Evolutionary conservation across 2,797 vertebrate species (phyloP), one percentile per base, ranked within the genome.

Genomic region (Mus caroli): DNA sequence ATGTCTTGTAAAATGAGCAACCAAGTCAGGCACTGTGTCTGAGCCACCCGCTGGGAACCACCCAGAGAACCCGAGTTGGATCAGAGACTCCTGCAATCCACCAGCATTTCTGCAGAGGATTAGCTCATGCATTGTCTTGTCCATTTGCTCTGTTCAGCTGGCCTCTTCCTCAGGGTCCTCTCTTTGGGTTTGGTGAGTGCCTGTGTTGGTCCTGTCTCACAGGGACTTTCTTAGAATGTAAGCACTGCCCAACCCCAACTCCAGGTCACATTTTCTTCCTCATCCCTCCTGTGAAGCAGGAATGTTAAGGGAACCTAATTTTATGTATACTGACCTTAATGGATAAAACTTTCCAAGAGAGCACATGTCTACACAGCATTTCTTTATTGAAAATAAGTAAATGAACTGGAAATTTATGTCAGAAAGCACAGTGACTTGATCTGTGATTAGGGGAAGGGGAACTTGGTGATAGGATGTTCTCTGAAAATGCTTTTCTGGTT

Each of bases 401-500:
- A 56, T 37, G 58, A 24, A 54, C 46, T 34, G 64, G 40, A 77
- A 89, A 79, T 91, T 20, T 31, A 94, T 78, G 80, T 95, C 84
- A 71, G 34, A 56, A 19, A 85, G 82, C 79, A 34, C 71, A 7
- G 15, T 40, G 69, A 24, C 34, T 19, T 52, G 19, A 54, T 14
- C 43, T 34, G 28, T 43, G 50, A 77, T 67, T 2, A 73, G 75
- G 40, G 26, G 73, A 40, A 31, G 62, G 67, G 17, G 43, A 56
- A 52, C 79, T 56, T 83, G 86, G 82, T 22, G 3, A 75, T 46
- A 88, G 54, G 58, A 84, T 73, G 8, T 67, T 79, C 37, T 62
- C 37, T 62, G 67, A 64, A 69, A 34, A 52, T 22, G 71, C 78
- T 90, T 96, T 91, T 58, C 19, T 43, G 54, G 69, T 77, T 94